phyloP scores from a whole-genome alignment of 2,888 invertebrate genomes.

The Xylophagus ater region DNA sequence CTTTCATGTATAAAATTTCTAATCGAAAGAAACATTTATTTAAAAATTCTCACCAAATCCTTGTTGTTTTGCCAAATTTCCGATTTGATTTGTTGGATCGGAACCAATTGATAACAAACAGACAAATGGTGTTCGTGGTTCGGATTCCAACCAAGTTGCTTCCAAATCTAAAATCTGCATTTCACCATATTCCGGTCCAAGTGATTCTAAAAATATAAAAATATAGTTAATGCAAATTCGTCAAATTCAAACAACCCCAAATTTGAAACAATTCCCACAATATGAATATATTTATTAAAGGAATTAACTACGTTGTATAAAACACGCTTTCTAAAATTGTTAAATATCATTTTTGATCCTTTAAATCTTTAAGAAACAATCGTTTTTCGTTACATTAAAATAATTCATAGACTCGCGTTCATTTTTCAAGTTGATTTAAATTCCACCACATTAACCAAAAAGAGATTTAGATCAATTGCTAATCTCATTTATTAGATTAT shows the following conservation, averaged over 20 bases:
- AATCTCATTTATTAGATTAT: constrained; percentile 4
- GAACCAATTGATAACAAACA: constrained; percentile 92
- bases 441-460: too few species aligned
- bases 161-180: constrained; percentile 87
- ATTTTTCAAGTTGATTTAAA: too few species aligned
- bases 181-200: constrained; percentile 82
- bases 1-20: background rate
- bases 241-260: too few species aligned
- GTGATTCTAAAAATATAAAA: constrained; percentile 47
- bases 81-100: constrained; percentile 92
- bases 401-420: too few species aligned
- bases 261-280: too few species aligned
- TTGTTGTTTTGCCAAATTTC: constrained; percentile 72
- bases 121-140: constrained; percentile 76
- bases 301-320: too few species aligned
- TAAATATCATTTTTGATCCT: too few species aligned
- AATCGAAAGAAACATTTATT: constrained; percentile 2
- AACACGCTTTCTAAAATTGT: too few species aligned
- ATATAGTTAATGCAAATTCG: background rate
- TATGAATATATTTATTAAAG: too few species aligned
- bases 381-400: too few species aligned
- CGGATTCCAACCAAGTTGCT: constrained; percentile 79
- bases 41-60: constrained; percentile 55
- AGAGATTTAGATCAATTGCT: too few species aligned
- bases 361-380: too few species aligned